Evolutionary conservation across 92 coral and sea anemone genomes (phyloP).

Genomic region (Porites lobata): DNA sequence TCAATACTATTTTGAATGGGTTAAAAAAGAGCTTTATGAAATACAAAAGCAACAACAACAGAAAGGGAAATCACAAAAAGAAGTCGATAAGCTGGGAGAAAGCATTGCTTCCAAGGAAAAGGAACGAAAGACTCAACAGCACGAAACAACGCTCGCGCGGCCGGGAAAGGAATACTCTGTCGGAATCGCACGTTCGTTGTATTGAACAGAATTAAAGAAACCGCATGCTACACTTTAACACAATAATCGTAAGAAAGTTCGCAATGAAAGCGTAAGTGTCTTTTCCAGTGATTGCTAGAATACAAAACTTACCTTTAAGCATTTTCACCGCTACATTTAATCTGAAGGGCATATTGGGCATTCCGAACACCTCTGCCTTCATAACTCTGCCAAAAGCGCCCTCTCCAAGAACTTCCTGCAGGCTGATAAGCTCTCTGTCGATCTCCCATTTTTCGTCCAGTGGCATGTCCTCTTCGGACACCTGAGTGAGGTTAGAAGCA

Average conservation of each 20-base stretch:
- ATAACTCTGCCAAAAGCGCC: constrained; percentile 98
- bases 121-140: no score
- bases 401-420: constrained; percentile 90
- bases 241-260: not conserved
- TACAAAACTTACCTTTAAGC: constrained; percentile 81
- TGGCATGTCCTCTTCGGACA: constrained; percentile 84
- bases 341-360: constrained; percentile 68
- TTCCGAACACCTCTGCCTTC: constrained; percentile 90
- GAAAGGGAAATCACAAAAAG: no score
- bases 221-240: not conserved
- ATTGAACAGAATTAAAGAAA: not conserved
- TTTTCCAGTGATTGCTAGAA: not conserved
- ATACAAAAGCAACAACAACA: no score
- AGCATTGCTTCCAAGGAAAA: no score
- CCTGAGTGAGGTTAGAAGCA: constrained; percentile 87
- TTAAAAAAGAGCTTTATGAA: no score
- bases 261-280: not conserved
- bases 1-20: no score
- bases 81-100: no score
- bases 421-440: constrained; percentile 78
- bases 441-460: constrained; percentile 96
- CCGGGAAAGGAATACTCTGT: no score
- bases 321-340: constrained; percentile 94
- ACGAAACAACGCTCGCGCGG: no score
- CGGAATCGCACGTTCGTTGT: not conserved